These are phyloP conservation scores for Gymnopithys bicolor DNA, from an alignment of 2,797 vertebrate species.

Conservation along the genomic window DNA sequence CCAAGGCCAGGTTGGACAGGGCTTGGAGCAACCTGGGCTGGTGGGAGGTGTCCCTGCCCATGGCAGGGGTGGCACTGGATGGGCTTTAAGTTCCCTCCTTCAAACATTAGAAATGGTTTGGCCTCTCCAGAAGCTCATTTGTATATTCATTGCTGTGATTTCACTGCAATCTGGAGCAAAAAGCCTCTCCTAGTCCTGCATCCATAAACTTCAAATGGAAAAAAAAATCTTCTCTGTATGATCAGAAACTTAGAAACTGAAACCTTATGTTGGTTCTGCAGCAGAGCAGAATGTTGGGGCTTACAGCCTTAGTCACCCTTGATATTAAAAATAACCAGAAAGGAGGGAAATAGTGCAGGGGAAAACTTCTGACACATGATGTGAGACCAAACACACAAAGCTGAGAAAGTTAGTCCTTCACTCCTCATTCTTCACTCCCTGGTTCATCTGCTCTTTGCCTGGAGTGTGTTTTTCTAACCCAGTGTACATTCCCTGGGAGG, in stretches of 20 bases:
- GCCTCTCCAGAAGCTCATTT: neutral
- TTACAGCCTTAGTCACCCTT: neutral
- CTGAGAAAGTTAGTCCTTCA: neutral
- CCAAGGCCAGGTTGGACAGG: too few relatives aligned
- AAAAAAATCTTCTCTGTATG: neutral
- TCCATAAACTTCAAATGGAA: neutral
- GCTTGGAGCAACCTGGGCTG: too few relatives aligned
- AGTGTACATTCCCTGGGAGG: rapidly evolving
- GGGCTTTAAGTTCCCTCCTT: neutral
- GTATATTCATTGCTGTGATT: neutral
- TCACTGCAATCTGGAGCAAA: neutral
- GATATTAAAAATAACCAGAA: neutral
- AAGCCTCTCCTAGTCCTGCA: neutral
- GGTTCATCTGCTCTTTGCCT: neutral
- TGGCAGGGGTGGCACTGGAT: too few relatives aligned
- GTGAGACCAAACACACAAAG: neutral
- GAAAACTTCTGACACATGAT: neutral
- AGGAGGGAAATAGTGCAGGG: neutral
- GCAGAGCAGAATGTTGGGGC: neutral
- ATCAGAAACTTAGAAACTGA: neutral
- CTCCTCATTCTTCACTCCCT: neutral
- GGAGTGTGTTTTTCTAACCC: neutral
- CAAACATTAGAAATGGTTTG: neutral
- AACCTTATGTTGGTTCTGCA: neutral
- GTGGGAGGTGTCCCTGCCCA: too few relatives aligned